These are phyloP conservation scores for Anaspis maculata DNA, from an alignment of 2,888 invertebrate genomes.

Conservation along the genomic window DNA sequence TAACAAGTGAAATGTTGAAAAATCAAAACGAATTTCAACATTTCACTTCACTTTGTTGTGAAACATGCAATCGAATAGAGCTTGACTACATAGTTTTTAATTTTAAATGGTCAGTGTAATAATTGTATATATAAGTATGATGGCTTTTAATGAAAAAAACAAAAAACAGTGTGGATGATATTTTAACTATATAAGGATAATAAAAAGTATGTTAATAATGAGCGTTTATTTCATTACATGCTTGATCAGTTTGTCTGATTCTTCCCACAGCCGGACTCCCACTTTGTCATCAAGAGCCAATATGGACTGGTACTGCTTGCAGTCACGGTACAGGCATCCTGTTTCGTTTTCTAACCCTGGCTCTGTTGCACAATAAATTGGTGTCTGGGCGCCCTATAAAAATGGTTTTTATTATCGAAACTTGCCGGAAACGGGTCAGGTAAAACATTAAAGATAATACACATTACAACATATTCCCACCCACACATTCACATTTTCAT, in stretches of 20 bases:
- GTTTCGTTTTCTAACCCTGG: conserved; percentile 49
- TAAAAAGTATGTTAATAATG: conserved; percentile 22
- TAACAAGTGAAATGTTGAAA: no score
- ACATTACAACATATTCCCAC: no score
- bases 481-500: no score
- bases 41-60: conserved; percentile 15
- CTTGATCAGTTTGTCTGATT: conserved; percentile 22
- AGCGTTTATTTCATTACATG: conserved; percentile 12
- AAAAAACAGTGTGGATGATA: conserved; percentile 32
- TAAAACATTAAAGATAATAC: no score
- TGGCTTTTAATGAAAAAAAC: conserved; percentile 29
- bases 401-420: no score
- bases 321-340: conserved; percentile 70
- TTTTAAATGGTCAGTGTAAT: conserved; percentile 28
- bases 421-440: no score
- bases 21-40: conserved; percentile 11
- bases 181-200: conserved; percentile 34
- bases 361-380: conserved; percentile 69
- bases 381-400: conserved; percentile 69
- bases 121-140: conserved; percentile 32
- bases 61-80: conserved; percentile 25
- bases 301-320: conserved; percentile 54
- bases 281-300: conserved; percentile 53
- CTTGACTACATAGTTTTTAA: conserved; percentile 24
- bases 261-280: conserved; percentile 60